Percentiles rank a stretch among this genome's conserved stretches.
Evolutionary conservation across 2,797 vertebrate genomes (phyloP).

Genomic region (Melanotaenia pygmaea): DNA sequence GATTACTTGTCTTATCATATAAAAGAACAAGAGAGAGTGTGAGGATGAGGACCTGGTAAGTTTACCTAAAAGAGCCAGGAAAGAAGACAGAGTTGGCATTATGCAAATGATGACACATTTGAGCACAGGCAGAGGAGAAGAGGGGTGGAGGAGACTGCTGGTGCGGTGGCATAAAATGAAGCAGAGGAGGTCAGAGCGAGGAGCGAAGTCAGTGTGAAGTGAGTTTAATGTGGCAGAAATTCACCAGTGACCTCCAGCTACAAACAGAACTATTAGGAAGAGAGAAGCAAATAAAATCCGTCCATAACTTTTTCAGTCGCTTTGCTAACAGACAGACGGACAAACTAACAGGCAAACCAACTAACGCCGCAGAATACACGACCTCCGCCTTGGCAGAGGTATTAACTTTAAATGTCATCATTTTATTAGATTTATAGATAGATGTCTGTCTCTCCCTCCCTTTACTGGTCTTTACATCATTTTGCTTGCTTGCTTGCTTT

Average conservation of each 20-base stretch:
- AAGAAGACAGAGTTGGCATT: not conserved
- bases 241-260: constrained; percentile 19
- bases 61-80: not conserved
- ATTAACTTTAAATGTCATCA: constrained; percentile 79
- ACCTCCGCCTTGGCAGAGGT: too few relatives aligned
- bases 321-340: too few relatives aligned
- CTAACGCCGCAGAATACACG: too few relatives aligned
- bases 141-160: not conserved
- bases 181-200: constrained; percentile 5
- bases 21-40: not conserved
- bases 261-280: constrained; percentile 13
- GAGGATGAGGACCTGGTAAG: not conserved
- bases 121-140: not conserved
- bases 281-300: not conserved
- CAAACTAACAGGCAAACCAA: too few relatives aligned
- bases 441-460: constrained; percentile 48
- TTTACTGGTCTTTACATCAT: constrained; percentile 23
- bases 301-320: too few relatives aligned
- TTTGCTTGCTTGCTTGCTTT: not conserved
- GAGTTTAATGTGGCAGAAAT: constrained; percentile 51
- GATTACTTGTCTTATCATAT: not conserved
- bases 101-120: constrained; percentile 28
- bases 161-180: constrained; percentile 21
- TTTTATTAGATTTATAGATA: constrained; percentile 81
- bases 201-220: constrained; percentile 13